Evolutionary conservation across 2,888 invertebrate species (phyloP), one percentile per base, ranked within the genome.

Genomic region (Portevinia maculata): DNA sequence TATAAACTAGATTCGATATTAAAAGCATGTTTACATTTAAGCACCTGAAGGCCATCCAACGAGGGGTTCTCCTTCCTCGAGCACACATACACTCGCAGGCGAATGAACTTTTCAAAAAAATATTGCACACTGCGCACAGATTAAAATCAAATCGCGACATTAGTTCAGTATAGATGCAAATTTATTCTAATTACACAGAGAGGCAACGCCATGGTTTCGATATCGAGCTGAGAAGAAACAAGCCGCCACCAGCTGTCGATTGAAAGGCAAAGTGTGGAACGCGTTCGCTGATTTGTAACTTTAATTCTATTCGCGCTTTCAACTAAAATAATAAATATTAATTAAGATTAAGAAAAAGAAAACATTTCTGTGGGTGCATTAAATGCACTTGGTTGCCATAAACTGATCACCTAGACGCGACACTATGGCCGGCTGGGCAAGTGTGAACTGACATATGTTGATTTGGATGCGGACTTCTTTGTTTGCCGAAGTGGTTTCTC

Each of bases 101-200:
- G 34, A 39, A 48, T 30, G 15, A 30, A 19, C 24, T 53, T 53
- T 39, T 15, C 9, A 17, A 52, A 48, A 30, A 21, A 44, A 17
- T 46, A 69, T 46, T 69, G 55, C 67, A 62, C 37, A 24, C 48
- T 53, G 75, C 75, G 64, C 32, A 52, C 7, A 37, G 70, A 81
- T 81, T 60, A 65, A 76, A 65, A 76, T 81, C 53, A 81, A 70
- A 75, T 65, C 81, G 70, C 69, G 70, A 73, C 79, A 62, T 41
- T 70, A 50, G 62, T 44, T 52, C 50, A 78, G 34, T 57, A 64
- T 70, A 64, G 46, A 79, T 75, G 74, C 57, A 74, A 74, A 75
- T 79, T 79, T 69, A 79, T 79, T 74, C 57, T 44, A 60, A 76
- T 76, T 67, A 30, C 21, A 28, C 53, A 65, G 39, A 60, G 73